phyloP scores from a whole-genome alignment of 2,797 vertebrate species.

The Arctocebus calabarensis region DNA sequence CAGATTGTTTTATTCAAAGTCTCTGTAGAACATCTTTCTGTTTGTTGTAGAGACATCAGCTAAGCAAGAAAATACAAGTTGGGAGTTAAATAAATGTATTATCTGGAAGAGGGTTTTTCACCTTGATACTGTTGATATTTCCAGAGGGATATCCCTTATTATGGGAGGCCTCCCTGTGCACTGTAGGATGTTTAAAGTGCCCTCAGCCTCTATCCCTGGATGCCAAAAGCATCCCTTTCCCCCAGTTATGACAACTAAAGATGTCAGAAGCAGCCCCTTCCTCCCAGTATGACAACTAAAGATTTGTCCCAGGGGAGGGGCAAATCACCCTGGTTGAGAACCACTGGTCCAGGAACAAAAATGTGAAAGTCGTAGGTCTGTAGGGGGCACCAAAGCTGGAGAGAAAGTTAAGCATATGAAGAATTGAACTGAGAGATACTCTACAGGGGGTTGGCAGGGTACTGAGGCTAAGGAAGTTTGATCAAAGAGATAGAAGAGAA shows the following conservation, averaged over 20 bases:
- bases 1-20: neutral
- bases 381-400: neutral
- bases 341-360: neutral
- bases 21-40: neutral
- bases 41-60: neutral
- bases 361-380: neutral
- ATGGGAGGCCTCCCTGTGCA: too few species aligned
- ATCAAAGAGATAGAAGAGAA: neutral
- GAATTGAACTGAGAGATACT: neutral
- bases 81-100: neutral
- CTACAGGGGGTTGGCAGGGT: neutral
- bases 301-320: rapidly evolving
- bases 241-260: neutral
- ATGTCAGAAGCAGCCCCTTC: neutral
- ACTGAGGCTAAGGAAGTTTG: neutral
- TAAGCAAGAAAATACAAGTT: neutral
- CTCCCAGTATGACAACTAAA: neutral
- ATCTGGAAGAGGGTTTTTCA: neutral
- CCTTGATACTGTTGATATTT: neutral
- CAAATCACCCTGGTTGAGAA: neutral
- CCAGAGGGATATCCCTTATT: neutral
- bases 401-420: neutral
- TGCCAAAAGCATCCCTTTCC: neutral
- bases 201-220: neutral
- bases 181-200: neutral